Conservation (phyloP, 2,888 invertebrate genomes). For the Drosophila pegasa region DNA sequence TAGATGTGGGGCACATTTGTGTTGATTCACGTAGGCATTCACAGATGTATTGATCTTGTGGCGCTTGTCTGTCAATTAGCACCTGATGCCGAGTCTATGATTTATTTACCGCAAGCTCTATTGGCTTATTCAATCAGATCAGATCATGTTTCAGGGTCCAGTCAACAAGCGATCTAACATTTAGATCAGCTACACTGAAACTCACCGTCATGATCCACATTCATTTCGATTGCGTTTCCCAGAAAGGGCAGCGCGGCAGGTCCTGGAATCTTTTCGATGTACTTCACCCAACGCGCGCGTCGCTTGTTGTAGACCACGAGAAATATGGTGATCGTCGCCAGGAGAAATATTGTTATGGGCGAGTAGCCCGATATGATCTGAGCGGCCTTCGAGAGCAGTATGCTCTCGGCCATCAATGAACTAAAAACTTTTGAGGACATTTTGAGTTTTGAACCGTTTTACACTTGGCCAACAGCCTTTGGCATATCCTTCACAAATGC, state of each 20-base stretch:
- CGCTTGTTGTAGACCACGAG: slow-evolving; percentile 82
- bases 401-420: slow-evolving; percentile 82
- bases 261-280: slow-evolving; percentile 87
- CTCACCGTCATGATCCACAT: slow-evolving; percentile 87
- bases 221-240: slow-evolving; percentile 87
- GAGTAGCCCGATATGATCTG: slow-evolving; percentile 82
- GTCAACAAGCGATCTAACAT: slow-evolving; percentile 15
- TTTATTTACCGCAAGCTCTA: slow-evolving; percentile 46
- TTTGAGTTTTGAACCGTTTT: slow-evolving; percentile 23
- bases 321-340: slow-evolving; percentile 72
- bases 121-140: slow-evolving; percentile 60
- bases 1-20: neutral
- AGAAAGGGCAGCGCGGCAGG: slow-evolving; percentile 87
- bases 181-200: slow-evolving; percentile 22
- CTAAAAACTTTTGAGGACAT: slow-evolving; percentile 81
- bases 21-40: slow-evolving; percentile 9
- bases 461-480: slow-evolving; percentile 21
- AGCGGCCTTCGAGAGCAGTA: slow-evolving; percentile 78
- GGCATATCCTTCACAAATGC: slow-evolving; percentile 39
- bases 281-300: slow-evolving; percentile 84
- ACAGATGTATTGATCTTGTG: slow-evolving; percentile 19
- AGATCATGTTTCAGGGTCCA: slow-evolving; percentile 64
- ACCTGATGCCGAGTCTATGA: slow-evolving; percentile 45
- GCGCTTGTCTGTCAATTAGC: slow-evolving; percentile 62
- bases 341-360: slow-evolving; percentile 81